phyloP scores from a whole-genome alignment of 2,113 vertebrate genomes.

The Pelecanoides urinatrix region DNA sequence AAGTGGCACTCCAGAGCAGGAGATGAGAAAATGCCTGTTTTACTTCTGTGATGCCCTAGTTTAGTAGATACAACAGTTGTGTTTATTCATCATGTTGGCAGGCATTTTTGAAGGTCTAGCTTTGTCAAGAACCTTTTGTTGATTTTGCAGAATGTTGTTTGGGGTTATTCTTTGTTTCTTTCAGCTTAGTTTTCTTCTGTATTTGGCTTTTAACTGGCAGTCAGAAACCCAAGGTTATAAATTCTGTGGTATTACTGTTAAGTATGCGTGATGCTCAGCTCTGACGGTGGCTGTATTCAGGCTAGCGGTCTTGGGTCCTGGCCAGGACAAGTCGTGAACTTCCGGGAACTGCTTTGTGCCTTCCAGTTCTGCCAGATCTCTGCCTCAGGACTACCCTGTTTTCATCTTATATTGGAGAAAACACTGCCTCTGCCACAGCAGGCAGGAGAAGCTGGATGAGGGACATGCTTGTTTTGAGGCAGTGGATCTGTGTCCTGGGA shows the following conservation, averaged over 20 bases:
- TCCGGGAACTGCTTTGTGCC: not conserved
- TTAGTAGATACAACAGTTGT: not conserved
- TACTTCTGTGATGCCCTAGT: not conserved
- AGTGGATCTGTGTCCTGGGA: not conserved
- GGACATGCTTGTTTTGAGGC: not conserved
- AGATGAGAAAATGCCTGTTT: not conserved
- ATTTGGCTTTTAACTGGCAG: not conserved
- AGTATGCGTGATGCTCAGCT: not conserved
- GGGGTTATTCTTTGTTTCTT: not conserved
- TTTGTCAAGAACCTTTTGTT: not conserved
- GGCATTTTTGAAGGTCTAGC: not conserved
- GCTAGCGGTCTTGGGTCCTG: not conserved
- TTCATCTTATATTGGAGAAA: not conserved
- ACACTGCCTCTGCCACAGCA: not conserved
- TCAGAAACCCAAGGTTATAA: not conserved
- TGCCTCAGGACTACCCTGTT: not conserved
- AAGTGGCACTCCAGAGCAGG: not conserved
- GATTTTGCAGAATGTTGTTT: not conserved
- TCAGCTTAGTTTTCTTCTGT: not conserved
- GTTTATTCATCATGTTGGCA: not conserved
- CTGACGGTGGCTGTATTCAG: not conserved
- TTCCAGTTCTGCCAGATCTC: not conserved
- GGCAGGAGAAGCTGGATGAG: not conserved
- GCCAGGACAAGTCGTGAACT: not conserved
- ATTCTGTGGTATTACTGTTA: not conserved